A percentile compares a stretch with the other conserved stretches of the same genome.
phyloP scores from a whole-genome alignment of 2,113 vertebrate species.

The Phylloscopus trochiloides region DNA sequence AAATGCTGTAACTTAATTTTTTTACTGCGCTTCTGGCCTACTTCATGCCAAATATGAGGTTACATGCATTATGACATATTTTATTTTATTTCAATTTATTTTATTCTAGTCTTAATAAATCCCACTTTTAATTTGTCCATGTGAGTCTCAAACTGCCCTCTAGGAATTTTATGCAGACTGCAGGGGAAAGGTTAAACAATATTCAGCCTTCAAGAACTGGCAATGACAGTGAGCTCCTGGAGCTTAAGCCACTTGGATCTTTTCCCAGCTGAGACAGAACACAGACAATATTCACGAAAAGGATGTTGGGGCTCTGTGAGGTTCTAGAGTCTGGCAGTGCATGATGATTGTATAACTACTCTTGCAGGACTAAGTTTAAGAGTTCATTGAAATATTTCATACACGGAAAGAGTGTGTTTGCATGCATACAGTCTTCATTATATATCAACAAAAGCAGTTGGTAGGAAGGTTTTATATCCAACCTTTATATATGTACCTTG shows the following conservation, averaged over 20 bases:
- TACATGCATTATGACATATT: neutral
- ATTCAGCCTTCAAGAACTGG: constrained; percentile 26
- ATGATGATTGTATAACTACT: neutral
- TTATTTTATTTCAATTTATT: constrained; percentile 15
- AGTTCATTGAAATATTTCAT: neutral
- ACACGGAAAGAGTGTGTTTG: neutral
- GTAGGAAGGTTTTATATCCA: neutral
- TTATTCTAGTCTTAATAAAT: constrained; percentile 49
- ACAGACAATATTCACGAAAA: neutral
- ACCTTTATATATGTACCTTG: neutral
- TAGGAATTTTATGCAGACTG: constrained; percentile 41
- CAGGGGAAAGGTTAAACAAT: constrained; percentile 33
- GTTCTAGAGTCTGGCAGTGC: neutral
- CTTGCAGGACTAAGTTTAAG: neutral
- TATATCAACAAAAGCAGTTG: neutral
- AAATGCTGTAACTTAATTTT: constrained; percentile 29
- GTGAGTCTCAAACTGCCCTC: neutral
- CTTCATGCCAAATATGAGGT: neutral
- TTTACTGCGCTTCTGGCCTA: neutral
- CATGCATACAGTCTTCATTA: neutral
- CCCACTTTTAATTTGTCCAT: constrained; percentile 25
- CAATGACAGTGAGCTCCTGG: neutral
- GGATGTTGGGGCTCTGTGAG: rapidly evolving
- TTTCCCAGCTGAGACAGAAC: constrained; percentile 2
- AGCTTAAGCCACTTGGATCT: constrained; percentile 32